Evolutionary conservation across 1,140 invertebrate species (phyloP).

Genomic region (Caligus rogercresseyi): DNA sequence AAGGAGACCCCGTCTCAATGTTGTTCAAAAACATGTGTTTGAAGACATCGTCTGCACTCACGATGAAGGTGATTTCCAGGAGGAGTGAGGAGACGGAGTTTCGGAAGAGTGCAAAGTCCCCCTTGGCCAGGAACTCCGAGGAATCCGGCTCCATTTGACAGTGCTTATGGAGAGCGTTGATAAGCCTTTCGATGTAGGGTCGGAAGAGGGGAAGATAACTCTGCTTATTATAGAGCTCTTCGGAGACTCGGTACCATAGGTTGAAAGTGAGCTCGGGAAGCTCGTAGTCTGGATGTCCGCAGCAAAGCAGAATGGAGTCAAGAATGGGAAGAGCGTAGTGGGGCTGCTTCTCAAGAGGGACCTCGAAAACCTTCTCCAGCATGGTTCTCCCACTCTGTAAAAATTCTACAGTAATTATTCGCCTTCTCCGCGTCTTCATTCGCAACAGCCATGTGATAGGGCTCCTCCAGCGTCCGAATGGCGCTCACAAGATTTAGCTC

Average conservation of each 20-base stretch:
- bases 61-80: conserved; percentile 93
- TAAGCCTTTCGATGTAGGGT: conserved; percentile 73
- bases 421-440: conserved; percentile 72
- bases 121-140: conserved; percentile 70
- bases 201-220: conserved; percentile 49
- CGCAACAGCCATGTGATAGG: conserved; percentile 76
- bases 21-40: conserved; percentile 60
- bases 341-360: conserved; percentile 26
- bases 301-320: conserved; percentile 73
- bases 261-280: conserved; percentile 92
- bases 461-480: conserved; percentile 56
- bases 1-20: conserved; percentile 42
- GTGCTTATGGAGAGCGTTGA: conserved; percentile 61
- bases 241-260: conserved; percentile 87
- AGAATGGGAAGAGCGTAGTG: conserved; percentile 60
- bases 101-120: conserved; percentile 70
- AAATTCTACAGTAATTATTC: conserved; percentile 41
- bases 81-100: conserved; percentile 75
- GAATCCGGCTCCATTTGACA: conserved; percentile 79
- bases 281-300: conserved; percentile 91
- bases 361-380: conserved; percentile 35
- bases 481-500: conserved; percentile 60
- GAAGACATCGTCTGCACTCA: conserved; percentile 78
- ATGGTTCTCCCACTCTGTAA: conserved; percentile 84
- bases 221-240: conserved; percentile 68